These are phyloP conservation scores for Manis crassicaudata DNA, from an alignment of 2,797 vertebrate species.

Conservation along the genomic window DNA sequence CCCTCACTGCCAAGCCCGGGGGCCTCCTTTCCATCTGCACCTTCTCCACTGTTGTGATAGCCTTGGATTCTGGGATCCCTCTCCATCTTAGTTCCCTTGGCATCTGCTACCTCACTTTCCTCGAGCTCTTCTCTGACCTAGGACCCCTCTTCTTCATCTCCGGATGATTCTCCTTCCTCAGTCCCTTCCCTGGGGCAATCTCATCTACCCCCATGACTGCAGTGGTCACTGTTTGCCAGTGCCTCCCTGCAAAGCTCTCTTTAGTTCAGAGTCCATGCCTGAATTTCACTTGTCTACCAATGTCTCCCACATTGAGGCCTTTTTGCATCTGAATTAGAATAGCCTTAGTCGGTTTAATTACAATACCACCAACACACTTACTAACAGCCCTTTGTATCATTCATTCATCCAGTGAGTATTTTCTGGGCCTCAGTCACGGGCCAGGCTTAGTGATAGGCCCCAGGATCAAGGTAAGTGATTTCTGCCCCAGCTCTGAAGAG, in stretches of 20 bases:
- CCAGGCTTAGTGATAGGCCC: not conserved
- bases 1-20: not conserved
- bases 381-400: not conserved
- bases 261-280: not conserved
- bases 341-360: not conserved
- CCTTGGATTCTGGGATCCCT: not conserved
- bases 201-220: not conserved
- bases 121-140: not conserved
- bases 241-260: not conserved
- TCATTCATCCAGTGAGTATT: not conserved
- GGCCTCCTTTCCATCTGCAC: not conserved
- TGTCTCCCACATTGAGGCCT: not conserved
- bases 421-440: not conserved
- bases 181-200: not conserved
- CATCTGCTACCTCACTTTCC: not conserved
- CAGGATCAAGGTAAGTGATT: not conserved
- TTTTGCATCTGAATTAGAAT: not conserved
- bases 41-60: accelerated
- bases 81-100: not conserved
- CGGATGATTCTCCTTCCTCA: accelerated
- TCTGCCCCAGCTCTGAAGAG: not conserved
- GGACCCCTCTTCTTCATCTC: not conserved
- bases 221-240: not conserved
- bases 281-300: not conserved
- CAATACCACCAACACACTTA: not conserved